A percentile compares a stretch with the other conserved stretches of the same genome.
These are phyloP conservation scores for Atta colombica DNA, from an alignment of 1,140 invertebrate genomes.

Conservation along the genomic window DNA sequence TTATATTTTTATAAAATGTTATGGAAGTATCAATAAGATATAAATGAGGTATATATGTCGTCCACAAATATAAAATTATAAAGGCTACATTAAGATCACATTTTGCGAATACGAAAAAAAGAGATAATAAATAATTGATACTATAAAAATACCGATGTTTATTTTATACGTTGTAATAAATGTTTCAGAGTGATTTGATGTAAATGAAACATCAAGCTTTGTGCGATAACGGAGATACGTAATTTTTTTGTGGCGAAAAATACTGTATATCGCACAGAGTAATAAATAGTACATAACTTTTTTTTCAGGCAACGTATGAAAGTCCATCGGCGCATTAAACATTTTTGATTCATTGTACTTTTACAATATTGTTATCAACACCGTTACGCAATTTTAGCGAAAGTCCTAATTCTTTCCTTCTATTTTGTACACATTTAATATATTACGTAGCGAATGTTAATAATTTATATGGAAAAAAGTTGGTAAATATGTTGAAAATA, in stretches of 20 bases:
- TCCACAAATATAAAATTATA: background rate
- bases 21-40: conserved; percentile 14
- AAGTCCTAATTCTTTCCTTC: background rate
- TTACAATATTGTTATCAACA: background rate
- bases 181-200: conserved; percentile 13
- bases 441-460: background rate
- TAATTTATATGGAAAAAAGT: conserved; percentile 23
- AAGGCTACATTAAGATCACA: conserved; percentile 8
- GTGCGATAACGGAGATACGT: conserved; percentile 9
- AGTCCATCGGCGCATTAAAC: conserved; percentile 13
- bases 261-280: background rate
- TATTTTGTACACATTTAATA: conserved; percentile 8
- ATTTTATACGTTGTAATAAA: conserved; percentile 32
- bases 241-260: conserved; percentile 39
- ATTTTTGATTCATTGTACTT: conserved; percentile 27
- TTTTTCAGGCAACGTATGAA: conserved; percentile 5
- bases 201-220: conserved; percentile 41
- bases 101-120: background rate
- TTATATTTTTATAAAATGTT: background rate
- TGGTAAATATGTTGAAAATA: background rate
- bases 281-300: conserved; percentile 43
- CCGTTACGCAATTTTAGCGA: background rate
- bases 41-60: background rate
- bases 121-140: conserved; percentile 15
- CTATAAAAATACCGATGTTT: conserved; percentile 25